These are phyloP conservation scores for Gymnothorax reevesii DNA, from an alignment of 2,797 vertebrate genomes.

Conservation along the genomic window DNA sequence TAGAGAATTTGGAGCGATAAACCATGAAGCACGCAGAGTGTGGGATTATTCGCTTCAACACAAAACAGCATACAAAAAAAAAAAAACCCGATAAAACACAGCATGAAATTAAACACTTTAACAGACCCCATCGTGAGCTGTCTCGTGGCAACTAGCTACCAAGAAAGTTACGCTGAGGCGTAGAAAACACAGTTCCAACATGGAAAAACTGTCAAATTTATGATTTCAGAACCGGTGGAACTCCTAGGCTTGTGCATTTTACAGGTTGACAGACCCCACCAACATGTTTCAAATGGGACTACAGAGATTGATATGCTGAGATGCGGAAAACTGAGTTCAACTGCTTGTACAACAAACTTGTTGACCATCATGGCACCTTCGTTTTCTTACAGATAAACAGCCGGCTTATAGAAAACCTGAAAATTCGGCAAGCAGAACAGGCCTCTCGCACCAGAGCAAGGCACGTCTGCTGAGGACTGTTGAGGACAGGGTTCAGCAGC, in stretches of 20 bases:
- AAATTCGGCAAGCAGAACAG: neutral
- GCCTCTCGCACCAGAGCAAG: neutral
- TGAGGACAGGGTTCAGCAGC: neutral
- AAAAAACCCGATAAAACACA: neutral
- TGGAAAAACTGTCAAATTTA: neutral
- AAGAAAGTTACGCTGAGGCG: slow-evolving; percentile 21
- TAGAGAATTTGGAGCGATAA: neutral
- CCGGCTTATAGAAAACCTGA: neutral
- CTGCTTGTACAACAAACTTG: neutral
- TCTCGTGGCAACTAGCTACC: slow-evolving; percentile 17
- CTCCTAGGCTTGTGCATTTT: too few relatives aligned
- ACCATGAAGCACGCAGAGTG: neutral
- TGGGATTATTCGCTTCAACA: neutral
- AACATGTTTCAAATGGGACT: too few relatives aligned
- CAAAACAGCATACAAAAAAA: neutral
- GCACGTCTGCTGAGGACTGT: neutral
- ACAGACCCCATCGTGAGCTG: slow-evolving; percentile 21
- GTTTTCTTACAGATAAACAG: neutral
- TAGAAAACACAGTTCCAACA: slow-evolving; percentile 10
- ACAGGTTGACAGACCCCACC: too few relatives aligned
- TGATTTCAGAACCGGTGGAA: neutral
- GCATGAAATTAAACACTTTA: neutral
- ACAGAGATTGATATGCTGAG: too few relatives aligned
- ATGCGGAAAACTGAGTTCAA: too few relatives aligned
- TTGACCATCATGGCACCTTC: neutral